Percentiles rank a stretch among this genome's conserved stretches.
These are phyloP conservation scores for Agriotes lineatus DNA, from an alignment of 2,888 invertebrate genomes.

Conservation along the genomic window DNA sequence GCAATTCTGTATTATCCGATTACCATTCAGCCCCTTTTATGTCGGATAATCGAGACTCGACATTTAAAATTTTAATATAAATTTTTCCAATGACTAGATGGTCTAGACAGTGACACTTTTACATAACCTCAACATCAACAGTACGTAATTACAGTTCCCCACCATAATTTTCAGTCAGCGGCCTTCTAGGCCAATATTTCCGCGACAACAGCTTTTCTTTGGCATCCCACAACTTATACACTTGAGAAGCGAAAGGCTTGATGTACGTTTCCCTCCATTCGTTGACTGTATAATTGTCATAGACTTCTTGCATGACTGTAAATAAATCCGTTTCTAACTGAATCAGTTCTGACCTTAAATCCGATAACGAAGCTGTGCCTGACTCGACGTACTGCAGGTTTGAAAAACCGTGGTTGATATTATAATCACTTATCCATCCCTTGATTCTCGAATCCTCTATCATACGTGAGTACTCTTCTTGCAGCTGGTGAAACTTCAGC, in stretches of 20 bases:
- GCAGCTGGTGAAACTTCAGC: conserved; percentile 67
- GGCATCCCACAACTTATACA: conserved; percentile 66
- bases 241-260: conserved; percentile 67
- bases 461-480: conserved; percentile 68
- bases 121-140: too few species aligned
- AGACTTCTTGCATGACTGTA: conserved; percentile 70
- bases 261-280: conserved; percentile 74
- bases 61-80: too few species aligned
- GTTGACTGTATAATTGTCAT: conserved; percentile 70
- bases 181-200: conserved; percentile 69
- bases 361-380: conserved; percentile 67
- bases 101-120: too few species aligned
- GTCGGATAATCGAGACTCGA: too few species aligned
- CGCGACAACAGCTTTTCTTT: conserved; percentile 66
- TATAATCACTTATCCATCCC: conserved; percentile 78
- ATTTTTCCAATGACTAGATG: neutral
- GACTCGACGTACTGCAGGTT: conserved; percentile 74
- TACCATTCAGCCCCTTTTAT: too few species aligned
- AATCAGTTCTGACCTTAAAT: conserved; percentile 67
- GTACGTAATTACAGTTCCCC: conserved; percentile 15
- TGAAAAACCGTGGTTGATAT: conserved; percentile 74
- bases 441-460: conserved; percentile 59
- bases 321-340: conserved; percentile 68
- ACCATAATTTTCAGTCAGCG: conserved; percentile 56
- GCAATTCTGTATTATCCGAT: too few species aligned